These are phyloP conservation scores for Hydrocynus forskahlii DNA, from an alignment of 2,797 vertebrate species.

Conservation along the genomic window DNA sequence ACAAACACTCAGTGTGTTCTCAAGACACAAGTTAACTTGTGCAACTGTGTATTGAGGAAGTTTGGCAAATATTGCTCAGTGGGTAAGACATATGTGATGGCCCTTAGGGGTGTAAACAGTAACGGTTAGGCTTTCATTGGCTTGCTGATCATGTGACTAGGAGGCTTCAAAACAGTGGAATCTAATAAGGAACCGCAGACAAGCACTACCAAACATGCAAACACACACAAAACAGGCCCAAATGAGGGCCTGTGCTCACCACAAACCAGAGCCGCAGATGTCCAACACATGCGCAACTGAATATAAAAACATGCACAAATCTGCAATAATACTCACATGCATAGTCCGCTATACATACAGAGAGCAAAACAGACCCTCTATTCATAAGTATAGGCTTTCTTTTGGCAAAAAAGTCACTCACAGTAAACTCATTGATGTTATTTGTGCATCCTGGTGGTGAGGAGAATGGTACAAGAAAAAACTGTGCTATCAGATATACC, in stretches of 20 bases:
- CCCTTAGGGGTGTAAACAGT: constrained; percentile 15
- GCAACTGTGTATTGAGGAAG: not conserved
- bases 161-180: constrained; percentile 10
- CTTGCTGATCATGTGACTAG: constrained; percentile 1
- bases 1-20: not conserved
- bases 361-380: not conserved
- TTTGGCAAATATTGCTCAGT: constrained; percentile 6
- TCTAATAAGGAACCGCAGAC: constrained; percentile 13
- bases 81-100: not conserved
- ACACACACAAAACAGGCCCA: not conserved
- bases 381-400: not conserved
- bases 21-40: not conserved
- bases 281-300: constrained; percentile 12
- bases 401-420: not conserved
- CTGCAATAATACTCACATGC: not conserved
- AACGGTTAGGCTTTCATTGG: not conserved
- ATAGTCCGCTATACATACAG: not conserved
- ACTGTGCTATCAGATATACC: no score
- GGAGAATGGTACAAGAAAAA: no score
- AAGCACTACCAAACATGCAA: constrained; percentile 15
- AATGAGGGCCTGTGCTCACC: not conserved
- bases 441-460: no score
- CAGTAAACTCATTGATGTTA: no score
- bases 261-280: not conserved
- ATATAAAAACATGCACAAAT: constrained; percentile 1